Evolutionary conservation across 2,888 invertebrate genomes (phyloP).

Genomic region (Pristionchus japonicus): DNA sequence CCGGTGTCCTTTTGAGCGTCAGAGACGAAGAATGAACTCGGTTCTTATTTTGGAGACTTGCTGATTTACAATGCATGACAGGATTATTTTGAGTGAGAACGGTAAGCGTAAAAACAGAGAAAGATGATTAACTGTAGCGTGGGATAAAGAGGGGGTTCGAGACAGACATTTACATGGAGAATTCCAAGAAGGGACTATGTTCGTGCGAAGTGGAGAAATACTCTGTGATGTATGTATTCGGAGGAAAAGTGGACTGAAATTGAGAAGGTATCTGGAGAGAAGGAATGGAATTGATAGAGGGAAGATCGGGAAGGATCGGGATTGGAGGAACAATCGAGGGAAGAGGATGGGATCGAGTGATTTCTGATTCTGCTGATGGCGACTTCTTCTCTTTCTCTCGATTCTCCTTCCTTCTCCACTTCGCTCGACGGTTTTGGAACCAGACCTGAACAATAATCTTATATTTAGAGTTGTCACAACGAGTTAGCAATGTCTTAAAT

Average conservation of each 20-base stretch:
- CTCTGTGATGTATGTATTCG: constrained; percentile 36
- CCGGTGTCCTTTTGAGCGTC: constrained; percentile 21
- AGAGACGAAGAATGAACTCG: constrained; percentile 16
- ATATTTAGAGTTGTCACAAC: no score
- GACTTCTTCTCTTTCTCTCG: constrained; percentile 52
- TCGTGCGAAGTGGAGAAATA: constrained; percentile 16
- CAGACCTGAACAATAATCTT: no score
- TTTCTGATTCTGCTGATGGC: neutral
- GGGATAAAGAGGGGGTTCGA: neutral
- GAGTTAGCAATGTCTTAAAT: no score
- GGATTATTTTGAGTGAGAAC: constrained; percentile 28
- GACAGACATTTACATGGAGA: constrained; percentile 6
- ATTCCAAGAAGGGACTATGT: constrained; percentile 17
- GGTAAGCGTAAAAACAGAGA: neutral
- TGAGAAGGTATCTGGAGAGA: constrained; percentile 10
- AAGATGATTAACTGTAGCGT: neutral
- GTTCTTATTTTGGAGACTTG: neutral
- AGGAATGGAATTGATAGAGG: constrained; percentile 22
- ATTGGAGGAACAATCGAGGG: constrained; percentile 24
- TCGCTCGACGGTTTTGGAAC: constrained; percentile 53
- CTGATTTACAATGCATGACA: constrained; percentile 27
- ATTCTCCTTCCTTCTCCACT: constrained; percentile 63
- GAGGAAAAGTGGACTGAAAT: constrained; percentile 2
- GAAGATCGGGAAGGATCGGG: constrained; percentile 23
- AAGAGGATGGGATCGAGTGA: neutral